These are phyloP conservation scores for Calonectris borealis DNA, from an alignment of 2,113 vertebrate species.

Conservation along the genomic window DNA sequence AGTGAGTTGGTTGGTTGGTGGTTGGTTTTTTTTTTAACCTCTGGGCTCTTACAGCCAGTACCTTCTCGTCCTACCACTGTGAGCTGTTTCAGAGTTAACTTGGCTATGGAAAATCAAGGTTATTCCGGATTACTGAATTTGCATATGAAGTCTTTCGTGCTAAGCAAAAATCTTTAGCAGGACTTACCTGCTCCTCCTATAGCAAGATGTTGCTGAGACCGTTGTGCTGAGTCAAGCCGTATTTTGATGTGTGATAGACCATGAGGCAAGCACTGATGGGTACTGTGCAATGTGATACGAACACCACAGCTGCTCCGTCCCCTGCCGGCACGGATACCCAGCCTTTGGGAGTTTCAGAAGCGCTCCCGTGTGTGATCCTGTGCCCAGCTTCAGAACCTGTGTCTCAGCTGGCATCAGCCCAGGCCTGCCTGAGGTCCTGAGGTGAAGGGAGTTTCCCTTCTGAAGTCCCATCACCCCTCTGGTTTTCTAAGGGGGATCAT, in stretches of 20 bases:
- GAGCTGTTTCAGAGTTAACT: not conserved
- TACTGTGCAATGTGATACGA: not conserved
- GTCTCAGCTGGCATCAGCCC: not conserved
- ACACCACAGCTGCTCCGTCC: not conserved
- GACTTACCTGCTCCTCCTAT: not conserved
- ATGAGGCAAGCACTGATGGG: not conserved
- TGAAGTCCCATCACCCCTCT: accelerated
- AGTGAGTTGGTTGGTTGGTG: not conserved
- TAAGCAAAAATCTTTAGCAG: not conserved
- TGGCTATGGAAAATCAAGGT: not conserved
- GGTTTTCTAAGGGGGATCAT: not conserved
- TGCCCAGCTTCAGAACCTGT: not conserved
- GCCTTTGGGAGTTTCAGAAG: not conserved
- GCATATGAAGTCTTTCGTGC: not conserved
- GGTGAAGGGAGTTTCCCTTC: not conserved
- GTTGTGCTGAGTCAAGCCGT: not conserved
- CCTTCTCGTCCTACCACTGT: not conserved
- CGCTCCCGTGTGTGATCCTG: not conserved
- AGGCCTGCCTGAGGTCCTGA: not conserved
- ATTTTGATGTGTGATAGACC: not conserved
- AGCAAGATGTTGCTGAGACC: not conserved
- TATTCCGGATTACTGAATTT: not conserved
- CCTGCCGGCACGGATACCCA: accelerated
- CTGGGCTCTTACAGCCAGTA: not conserved
- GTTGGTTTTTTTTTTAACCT: not conserved